Conservation (phyloP, 2,113 vertebrate species). For the Gymnorhina tibicen region DNA sequence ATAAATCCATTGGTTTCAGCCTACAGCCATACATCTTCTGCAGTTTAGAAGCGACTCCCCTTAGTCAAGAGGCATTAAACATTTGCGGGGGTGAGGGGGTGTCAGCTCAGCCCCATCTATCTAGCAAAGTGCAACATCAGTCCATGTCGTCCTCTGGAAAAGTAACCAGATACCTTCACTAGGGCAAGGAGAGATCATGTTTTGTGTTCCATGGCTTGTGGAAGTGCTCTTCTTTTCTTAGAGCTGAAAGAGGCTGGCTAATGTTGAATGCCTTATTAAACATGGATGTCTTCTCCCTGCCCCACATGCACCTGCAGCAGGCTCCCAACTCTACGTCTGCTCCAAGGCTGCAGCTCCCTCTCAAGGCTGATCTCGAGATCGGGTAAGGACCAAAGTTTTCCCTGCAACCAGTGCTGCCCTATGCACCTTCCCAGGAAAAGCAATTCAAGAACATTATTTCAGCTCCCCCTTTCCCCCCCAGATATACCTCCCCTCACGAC, state of each 20-base stretch:
- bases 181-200: background rate
- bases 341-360: background rate
- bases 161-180: background rate
- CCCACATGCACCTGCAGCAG: rapidly evolving
- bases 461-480: background rate
- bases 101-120: background rate
- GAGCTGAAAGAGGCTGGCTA: background rate
- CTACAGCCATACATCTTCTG: background rate
- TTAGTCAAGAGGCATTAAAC: background rate
- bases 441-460: background rate
- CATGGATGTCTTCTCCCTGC: background rate
- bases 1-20: constrained; percentile 40
- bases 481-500: background rate
- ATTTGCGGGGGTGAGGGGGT: background rate
- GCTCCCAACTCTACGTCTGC: rapidly evolving
- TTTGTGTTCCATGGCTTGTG: background rate
- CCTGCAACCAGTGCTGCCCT: background rate
- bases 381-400: background rate
- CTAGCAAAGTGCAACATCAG: background rate
- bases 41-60: background rate
- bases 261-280: background rate
- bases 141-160: background rate
- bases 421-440: background rate
- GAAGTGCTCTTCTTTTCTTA: background rate
- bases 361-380: rapidly evolving